These are phyloP conservation scores for Muscicapa comitata DNA, from an alignment of 2,797 vertebrate species.

Conservation along the genomic window DNA sequence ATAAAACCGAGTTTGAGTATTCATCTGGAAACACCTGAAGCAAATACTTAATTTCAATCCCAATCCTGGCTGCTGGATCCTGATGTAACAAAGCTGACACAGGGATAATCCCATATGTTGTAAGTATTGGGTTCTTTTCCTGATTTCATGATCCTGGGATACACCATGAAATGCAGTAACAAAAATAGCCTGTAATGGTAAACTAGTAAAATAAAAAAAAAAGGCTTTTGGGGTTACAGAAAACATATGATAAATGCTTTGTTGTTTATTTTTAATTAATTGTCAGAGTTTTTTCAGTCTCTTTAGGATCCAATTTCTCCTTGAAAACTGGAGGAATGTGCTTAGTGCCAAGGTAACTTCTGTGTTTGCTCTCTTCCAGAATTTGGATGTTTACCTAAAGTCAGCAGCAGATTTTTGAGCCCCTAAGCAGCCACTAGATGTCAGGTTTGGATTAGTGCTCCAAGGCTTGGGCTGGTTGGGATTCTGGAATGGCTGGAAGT, in stretches of 20 bases:
- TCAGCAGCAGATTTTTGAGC: rapidly evolving
- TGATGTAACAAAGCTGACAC: background rate
- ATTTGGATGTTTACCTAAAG: rapidly evolving
- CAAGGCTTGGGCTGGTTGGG: rapidly evolving
- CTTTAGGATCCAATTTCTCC: background rate
- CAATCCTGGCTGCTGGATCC: background rate
- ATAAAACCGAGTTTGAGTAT: background rate
- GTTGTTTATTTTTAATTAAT: background rate
- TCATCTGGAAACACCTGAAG: background rate
- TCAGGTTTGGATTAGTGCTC: background rate
- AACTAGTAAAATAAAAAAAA: background rate
- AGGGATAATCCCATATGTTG: background rate
- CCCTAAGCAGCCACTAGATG: conserved; percentile 21
- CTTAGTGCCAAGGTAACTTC: background rate
- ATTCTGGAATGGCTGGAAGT: rapidly evolving
- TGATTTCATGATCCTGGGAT: background rate
- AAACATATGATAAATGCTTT: background rate
- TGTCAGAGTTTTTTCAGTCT: background rate
- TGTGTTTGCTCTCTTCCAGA: background rate
- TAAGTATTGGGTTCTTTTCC: background rate
- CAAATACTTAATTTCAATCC: background rate
- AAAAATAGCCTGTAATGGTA: background rate
- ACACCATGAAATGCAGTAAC: background rate
- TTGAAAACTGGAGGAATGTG: background rate
- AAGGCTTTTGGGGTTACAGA: background rate